Percentiles rank a stretch among this genome's conserved stretches.
These are phyloP conservation scores for Syngnathus rostellatus DNA, from an alignment of 2,797 vertebrate genomes.

Conservation along the genomic window DNA sequence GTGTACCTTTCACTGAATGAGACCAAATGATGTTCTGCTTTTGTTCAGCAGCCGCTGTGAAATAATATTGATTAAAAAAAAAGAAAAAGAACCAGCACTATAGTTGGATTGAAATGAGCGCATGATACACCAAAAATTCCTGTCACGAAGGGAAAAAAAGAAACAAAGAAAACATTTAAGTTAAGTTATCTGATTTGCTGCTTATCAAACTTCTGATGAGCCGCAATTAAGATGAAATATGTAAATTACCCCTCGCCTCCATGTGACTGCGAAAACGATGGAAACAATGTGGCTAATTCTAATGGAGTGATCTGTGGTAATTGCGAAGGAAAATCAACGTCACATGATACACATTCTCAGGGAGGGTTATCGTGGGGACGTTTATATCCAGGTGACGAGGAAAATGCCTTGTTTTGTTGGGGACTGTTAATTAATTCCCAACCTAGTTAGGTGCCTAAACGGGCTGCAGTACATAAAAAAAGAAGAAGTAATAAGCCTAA, in stretches of 20 bases:
- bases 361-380: background rate
- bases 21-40: background rate
- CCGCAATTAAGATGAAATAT: slow-evolving; percentile 81
- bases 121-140: background rate
- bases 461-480: background rate
- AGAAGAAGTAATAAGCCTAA: background rate
- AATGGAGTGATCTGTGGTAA: slow-evolving; percentile 75
- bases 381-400: background rate
- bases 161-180: slow-evolving; percentile 59
- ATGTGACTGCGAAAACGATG: slow-evolving; percentile 68
- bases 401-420: background rate
- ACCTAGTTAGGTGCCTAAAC: background rate
- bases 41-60: background rate
- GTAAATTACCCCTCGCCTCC: slow-evolving; percentile 75
- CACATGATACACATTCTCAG: background rate
- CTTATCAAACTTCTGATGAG: slow-evolving; percentile 77
- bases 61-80: background rate
- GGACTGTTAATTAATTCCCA: background rate
- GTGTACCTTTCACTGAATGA: background rate
- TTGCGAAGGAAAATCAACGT: slow-evolving; percentile 70
- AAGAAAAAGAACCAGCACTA: background rate
- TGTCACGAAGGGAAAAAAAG: slow-evolving; percentile 11
- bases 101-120: background rate
- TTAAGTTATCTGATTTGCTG: slow-evolving; percentile 75
- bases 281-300: slow-evolving; percentile 63